Evolutionary conservation across 2,797 vertebrate genomes (phyloP), one percentile per base, ranked within the genome.

Genomic region (Acomys russatus): DNA sequence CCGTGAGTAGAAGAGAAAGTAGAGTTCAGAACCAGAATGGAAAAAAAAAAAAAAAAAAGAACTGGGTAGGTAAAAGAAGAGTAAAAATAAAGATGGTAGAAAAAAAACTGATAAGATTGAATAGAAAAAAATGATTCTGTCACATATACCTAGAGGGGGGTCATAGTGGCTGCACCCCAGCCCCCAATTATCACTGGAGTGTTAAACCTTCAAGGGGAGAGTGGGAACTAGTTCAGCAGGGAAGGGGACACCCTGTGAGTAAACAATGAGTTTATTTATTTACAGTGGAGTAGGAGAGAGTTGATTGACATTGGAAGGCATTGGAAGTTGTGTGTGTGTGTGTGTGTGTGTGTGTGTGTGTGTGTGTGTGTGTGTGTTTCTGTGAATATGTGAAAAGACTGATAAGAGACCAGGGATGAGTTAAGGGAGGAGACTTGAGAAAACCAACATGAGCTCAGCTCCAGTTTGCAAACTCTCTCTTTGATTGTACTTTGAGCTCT

Each of bases 401-500:
- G 59, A n/a, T 23, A 44, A 3, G 20, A 92, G 33, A 82, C 14
- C 17, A 77, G 87, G 86, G 9, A 88, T 59, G 54, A 64, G 38
- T 91, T 90, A 87, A 74, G 61, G 25, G 71, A 77, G 82, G 38
- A 89, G 56, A 92, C 44, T 20, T 44, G 68, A 66, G 63, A 77
- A 17, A 70, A 15, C 63, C 51, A 88, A 56, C 22, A 25, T 66
- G 63, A 95, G 54, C 56, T 61, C 77, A 71, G 73, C 66, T 76
- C 1, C 12, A 94, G 79, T 73, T 88, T 88, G 85, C 92, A 88
- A 38, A 94, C 64, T 85, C 78, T 76, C 12, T 88, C 89, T 96
- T 94, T 54, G 17, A 51, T 92, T 79, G 74, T 86, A 77, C 91
- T 85, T 91, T 93, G 79, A 92, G 71, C 25, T 84, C 94, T 89